Base-by-base conservation (phyloP, 1,140 invertebrate genomes). In the Caenorhabditis brenneri region DNA sequence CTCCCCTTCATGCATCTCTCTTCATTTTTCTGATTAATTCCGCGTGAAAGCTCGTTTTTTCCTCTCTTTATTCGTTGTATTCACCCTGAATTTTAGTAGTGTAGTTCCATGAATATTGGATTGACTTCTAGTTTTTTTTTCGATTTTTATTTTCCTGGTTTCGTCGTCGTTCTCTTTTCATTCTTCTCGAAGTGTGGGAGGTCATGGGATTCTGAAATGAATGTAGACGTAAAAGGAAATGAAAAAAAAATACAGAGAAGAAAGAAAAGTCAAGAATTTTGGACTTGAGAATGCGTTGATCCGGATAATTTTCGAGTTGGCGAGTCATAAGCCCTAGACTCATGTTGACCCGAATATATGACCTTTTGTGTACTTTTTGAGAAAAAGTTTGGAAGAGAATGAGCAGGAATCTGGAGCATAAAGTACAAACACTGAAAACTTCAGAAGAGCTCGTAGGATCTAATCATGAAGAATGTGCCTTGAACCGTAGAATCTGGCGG, bases 1-100 rank as follows among this genome's bases (percentile, higher is more conserved):
- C 9, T 19, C 60, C 15, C 15, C 19, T 27, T n/a, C 24, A n/a
- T n/a, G n/a, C n/a, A 42, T 19, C 9, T 74, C 65, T 74, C 65
- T 74, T 74, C 65, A 74, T 74, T 74, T 74, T 74, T 74, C 36
- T 39, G 65, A 74, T 74, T 74, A 74, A 42, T 42, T 42, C 65
- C 22, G 65, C 65, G 65, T 74, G 65, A 42, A 42, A 42, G 65
- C 65, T 74, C 65, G 9, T 42, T 74, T n/a, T 31, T 46, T 1
- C n/a, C 36, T 46, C 65, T 46, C n/a, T 74, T 42, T 42, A 74
- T 74, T 74, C 36, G n/a, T 74, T 10, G 15, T 74, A 22, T 46
- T 24, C 65, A 33, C 5, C 19, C n/a, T 16, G 22, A 74, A 74
- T 42, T 74, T 74, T 74, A 74, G 65, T 42, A n/a, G n/a, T n/a